Evolutionary conservation across 2,888 invertebrate species (phyloP), one percentile per base, ranked within the genome.

Genomic region (Rhogogaster chlorosoma): DNA sequence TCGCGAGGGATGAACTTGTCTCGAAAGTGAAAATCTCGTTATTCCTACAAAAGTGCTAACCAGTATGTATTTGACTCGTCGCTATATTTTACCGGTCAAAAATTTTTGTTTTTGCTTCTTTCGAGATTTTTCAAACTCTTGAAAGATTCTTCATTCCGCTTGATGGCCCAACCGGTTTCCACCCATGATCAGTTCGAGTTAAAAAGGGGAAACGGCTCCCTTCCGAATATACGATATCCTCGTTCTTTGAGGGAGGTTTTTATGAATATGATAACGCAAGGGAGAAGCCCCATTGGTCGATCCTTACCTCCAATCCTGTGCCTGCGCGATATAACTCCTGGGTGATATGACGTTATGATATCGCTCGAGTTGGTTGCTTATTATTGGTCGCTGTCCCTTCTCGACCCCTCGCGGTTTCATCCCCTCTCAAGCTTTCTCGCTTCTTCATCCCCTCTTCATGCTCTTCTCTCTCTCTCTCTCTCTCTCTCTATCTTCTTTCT

Each of bases 331-430:
- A 92, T 92, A 89, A 89, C 89, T 89, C 87, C 89, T 89, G 91
- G 92, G 92, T 92, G 92, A 93, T 92, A 93, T 93, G 92, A 93
- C 92, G 93, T 93, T 93, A 93, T 93, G 93, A 93, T 93, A 93
- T 93, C 91, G 91, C 90, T 80, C 80, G 80, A 80, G 80, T 80
- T 26, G 90, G 90, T 87, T 90, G 89, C 90, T 92, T 93, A 93
- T 93, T 93, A 93, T 93, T 93, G 93, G 93, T 92, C 91, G 92
- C 87, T 87, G 86, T 87, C 90, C 91, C 91, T 90, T 89, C 90
- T 89, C 89, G 88, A 84, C 84, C 86, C 78, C 87, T 86, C 87
- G 64, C 88, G 88, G 88, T 89, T 88, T 89, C 88, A 90, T 89
- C 87, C 87, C 89, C 88, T 90, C 90, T 87, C 86, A 18, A 75